phyloP scores from a whole-genome alignment of 1,140 invertebrate species.

The Conus betulinus region DNA sequence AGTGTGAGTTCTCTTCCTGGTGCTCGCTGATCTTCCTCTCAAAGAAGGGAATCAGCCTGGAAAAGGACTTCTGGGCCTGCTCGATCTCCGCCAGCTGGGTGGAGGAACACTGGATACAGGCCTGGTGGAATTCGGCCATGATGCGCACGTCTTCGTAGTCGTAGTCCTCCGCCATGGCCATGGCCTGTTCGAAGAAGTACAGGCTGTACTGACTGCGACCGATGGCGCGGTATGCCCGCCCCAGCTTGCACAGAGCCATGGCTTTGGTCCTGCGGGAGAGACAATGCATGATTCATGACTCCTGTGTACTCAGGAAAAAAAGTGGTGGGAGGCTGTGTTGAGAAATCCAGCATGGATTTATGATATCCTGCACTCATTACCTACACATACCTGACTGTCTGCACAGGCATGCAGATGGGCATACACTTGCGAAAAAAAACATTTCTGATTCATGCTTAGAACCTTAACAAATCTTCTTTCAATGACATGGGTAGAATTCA shows the following conservation, averaged over 20 bases:
- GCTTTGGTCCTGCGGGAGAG: conserved; percentile 45
- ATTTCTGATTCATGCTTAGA: too few species aligned
- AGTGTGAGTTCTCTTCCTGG: conserved; percentile 64
- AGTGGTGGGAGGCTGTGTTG: too few species aligned
- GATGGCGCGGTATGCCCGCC: conserved; percentile 58
- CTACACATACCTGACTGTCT: too few species aligned
- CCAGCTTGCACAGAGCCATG: conserved; percentile 66
- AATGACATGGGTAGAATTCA: too few species aligned
- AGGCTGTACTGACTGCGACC: conserved; percentile 63
- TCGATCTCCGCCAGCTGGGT: conserved; percentile 65
- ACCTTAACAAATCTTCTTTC: too few species aligned
- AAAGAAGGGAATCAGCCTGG: conserved; percentile 66
- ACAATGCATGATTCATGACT: too few species aligned
- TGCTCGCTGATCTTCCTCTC: conserved; percentile 66
- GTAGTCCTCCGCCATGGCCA: conserved; percentile 59
- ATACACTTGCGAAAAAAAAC: too few species aligned
- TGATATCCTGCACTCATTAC: too few species aligned
- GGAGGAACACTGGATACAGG: conserved; percentile 65
- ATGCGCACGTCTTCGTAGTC: conserved; percentile 61
- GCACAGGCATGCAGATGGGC: too few species aligned
- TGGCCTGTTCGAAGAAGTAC: conserved; percentile 63
- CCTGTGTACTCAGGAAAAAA: too few species aligned
- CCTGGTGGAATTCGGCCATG: conserved; percentile 66
- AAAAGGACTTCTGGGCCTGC: conserved; percentile 62
- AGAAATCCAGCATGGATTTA: too few species aligned